phyloP scores from a whole-genome alignment of 2,113 vertebrate species.

The Mustela nigripes region DNA sequence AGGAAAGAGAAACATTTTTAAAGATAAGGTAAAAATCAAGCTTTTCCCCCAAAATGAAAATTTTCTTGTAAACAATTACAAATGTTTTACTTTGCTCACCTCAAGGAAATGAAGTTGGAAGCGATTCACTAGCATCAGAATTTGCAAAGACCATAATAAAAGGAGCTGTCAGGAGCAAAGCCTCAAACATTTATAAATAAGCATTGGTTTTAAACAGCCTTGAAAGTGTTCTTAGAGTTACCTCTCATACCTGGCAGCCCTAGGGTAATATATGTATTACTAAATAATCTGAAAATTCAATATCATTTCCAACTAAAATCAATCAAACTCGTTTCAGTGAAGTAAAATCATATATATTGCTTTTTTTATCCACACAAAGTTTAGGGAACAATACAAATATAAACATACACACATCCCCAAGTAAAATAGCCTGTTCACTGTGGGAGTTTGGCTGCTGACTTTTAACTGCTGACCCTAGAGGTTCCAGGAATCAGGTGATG shows the following conservation, averaged over 20 bases:
- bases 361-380: conserved; percentile 74
- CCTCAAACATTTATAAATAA: conserved; percentile 68
- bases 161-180: conserved; percentile 55
- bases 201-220: neutral
- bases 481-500: conserved; percentile 85
- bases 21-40: conserved; percentile 16
- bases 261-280: conserved; percentile 67
- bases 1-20: neutral
- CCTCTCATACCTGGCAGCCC: rapidly evolving
- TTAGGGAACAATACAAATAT: conserved; percentile 74
- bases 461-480: conserved; percentile 84
- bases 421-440: conserved; percentile 72
- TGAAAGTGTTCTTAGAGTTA: conserved; percentile 21
- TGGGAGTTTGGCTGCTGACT: conserved; percentile 71
- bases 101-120: neutral
- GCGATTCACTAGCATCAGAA: conserved; percentile 56
- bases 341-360: conserved; percentile 81
- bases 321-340: conserved; percentile 77
- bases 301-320: conserved; percentile 77
- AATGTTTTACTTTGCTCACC: neutral
- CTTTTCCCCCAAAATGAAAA: neutral
- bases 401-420: conserved; percentile 38
- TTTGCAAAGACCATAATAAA: conserved; percentile 72
- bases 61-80: conserved; percentile 54
- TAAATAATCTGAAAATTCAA: conserved; percentile 75